A percentile compares a stretch with the other conserved stretches of the same genome.
Evolutionary conservation across 2,888 invertebrate genomes (phyloP).

Genomic region (Mimachlamys varia): DNA sequence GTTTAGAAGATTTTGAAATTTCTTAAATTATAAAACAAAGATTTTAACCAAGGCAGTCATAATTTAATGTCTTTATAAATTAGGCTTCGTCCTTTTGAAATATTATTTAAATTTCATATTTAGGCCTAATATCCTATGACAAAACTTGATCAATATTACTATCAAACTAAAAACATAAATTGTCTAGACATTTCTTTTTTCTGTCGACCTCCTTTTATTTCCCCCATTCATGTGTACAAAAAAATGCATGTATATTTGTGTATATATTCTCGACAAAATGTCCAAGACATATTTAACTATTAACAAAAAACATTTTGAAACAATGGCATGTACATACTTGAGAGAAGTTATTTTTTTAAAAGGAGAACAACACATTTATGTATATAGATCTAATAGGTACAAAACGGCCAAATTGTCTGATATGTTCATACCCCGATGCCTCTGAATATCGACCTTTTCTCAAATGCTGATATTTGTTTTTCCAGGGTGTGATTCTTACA

Average conservation of each 20-base stretch:
- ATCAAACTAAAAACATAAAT: neutral
- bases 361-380: neutral
- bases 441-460: neutral
- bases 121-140: neutral
- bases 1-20: no score
- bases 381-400: neutral
- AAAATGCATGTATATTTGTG: neutral
- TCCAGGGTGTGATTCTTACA: neutral
- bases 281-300: neutral
- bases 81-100: no score
- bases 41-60: no score
- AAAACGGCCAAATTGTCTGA: neutral
- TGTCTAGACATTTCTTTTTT: no score
- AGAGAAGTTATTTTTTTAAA: constrained; percentile 22
- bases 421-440: neutral
- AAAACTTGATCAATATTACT: neutral
- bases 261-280: constrained; percentile 24
- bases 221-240: neutral
- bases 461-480: neutral
- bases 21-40: no score
- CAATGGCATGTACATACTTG: constrained; percentile 1
- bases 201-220: neutral
- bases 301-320: neutral
- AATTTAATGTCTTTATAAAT: no score
- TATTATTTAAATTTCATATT: no score